These are phyloP conservation scores for Colletes latitarsis DNA, from an alignment of 1,140 invertebrate genomes.

Conservation along the genomic window DNA sequence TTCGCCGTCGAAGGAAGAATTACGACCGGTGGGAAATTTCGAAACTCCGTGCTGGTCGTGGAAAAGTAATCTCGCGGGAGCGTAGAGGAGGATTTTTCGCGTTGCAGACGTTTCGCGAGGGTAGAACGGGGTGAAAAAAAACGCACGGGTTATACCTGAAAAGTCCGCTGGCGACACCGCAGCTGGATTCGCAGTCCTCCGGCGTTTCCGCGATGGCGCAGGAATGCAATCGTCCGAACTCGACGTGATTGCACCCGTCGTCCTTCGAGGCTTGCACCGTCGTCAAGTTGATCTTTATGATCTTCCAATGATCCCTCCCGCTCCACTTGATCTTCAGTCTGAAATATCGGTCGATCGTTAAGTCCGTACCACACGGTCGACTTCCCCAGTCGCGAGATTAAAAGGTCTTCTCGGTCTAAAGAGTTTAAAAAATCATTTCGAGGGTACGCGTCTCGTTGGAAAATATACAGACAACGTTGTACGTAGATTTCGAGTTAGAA, in stretches of 20 bases:
- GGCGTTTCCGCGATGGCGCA: constrained; percentile 81
- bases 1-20: background rate
- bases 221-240: constrained; percentile 70
- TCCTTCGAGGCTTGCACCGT: constrained; percentile 70
- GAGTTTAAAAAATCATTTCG: too few species aligned
- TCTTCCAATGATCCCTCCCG: constrained; percentile 74
- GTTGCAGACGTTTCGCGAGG: too few species aligned
- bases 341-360: background rate
- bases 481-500: too few species aligned
- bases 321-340: constrained; percentile 82
- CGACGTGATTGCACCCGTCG: constrained; percentile 65
- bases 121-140: constrained; percentile 24
- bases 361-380: background rate
- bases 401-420: too few species aligned
- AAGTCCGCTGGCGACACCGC: constrained; percentile 81
- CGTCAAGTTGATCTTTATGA: constrained; percentile 78
- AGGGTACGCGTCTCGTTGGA: too few species aligned
- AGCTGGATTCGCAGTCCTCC: constrained; percentile 80
- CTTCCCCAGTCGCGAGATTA: background rate
- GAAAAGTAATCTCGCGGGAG: constrained; percentile 10
- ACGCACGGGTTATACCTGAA: constrained; percentile 58
- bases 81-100: background rate
- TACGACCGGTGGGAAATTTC: background rate
- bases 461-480: too few species aligned
- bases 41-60: background rate